Percentiles rank a stretch among this genome's conserved stretches.
phyloP scores from a whole-genome alignment of 2,888 invertebrate species.

The Eulithis prunata region DNA sequence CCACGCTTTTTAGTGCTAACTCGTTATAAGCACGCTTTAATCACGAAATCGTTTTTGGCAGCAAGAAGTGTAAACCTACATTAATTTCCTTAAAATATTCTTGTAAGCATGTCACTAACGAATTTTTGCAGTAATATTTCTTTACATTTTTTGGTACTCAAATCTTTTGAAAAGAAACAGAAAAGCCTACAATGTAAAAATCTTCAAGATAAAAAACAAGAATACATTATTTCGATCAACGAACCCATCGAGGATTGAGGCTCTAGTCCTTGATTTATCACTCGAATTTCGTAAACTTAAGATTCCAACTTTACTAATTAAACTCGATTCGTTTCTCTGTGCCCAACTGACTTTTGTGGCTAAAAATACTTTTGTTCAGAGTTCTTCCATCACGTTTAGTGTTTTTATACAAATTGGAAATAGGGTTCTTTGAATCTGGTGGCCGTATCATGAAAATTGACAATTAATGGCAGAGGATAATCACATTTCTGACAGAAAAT shows the following conservation, averaged over 20 bases:
- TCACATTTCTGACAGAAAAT: no score
- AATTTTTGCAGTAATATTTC: no score
- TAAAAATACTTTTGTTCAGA: conserved; percentile 53
- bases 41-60: no score
- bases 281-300: conserved; percentile 62
- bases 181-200: not conserved
- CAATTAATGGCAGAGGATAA: no score
- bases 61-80: no score
- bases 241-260: conserved; percentile 5
- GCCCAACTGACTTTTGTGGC: conserved; percentile 52
- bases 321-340: conserved; percentile 66
- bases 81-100: no score
- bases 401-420: conserved; percentile 22
- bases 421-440: conserved; percentile 3
- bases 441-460: not conserved
- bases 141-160: not conserved
- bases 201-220: not conserved
- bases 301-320: conserved; percentile 71
- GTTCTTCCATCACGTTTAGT: conserved; percentile 56
- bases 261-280: conserved; percentile 59
- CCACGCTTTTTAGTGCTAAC: no score
- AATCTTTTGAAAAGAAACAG: not conserved
- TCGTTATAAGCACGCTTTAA: no score
- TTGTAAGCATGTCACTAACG: no score
- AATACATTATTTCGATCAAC: not conserved